phyloP scores from a whole-genome alignment of 2,797 vertebrate species.

The Sylvilagus floridanus region DNA sequence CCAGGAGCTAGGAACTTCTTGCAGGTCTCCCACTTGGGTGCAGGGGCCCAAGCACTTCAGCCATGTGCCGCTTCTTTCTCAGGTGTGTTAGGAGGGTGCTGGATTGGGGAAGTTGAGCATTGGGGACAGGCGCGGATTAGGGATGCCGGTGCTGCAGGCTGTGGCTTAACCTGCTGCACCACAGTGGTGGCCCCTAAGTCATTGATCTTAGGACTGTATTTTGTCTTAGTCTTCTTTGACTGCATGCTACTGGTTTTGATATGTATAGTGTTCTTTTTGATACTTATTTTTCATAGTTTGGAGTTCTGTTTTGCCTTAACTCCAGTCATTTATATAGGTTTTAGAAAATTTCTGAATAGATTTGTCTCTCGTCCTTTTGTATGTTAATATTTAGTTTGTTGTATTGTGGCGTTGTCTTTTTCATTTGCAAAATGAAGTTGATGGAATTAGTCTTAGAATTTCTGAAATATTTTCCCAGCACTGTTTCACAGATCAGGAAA shows the following conservation, averaged over 20 bases:
- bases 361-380: background rate
- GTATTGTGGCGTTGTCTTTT: background rate
- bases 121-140: too few species aligned
- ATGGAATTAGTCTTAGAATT: background rate
- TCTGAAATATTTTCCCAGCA: background rate
- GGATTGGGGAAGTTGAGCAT: too few species aligned
- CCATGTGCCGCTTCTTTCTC: too few species aligned
- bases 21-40: too few species aligned
- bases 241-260: background rate
- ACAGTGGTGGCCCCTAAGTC: background rate
- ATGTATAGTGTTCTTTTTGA: background rate
- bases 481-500: conserved; percentile 12
- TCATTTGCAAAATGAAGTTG: conserved; percentile 35
- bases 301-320: conserved; percentile 37
- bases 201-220: background rate
- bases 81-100: too few species aligned
- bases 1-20: too few species aligned
- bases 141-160: too few species aligned
- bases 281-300: background rate
- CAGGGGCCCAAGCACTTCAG: too few species aligned
- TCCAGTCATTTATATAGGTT: background rate
- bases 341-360: background rate
- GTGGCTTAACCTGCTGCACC: too few species aligned
- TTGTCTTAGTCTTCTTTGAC: background rate
- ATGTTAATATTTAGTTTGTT: conserved; percentile 7